Percentiles rank a stretch among this genome's conserved stretches.
Conservation (phyloP, 2,888 invertebrate species). For the Parnassius apollo region DNA sequence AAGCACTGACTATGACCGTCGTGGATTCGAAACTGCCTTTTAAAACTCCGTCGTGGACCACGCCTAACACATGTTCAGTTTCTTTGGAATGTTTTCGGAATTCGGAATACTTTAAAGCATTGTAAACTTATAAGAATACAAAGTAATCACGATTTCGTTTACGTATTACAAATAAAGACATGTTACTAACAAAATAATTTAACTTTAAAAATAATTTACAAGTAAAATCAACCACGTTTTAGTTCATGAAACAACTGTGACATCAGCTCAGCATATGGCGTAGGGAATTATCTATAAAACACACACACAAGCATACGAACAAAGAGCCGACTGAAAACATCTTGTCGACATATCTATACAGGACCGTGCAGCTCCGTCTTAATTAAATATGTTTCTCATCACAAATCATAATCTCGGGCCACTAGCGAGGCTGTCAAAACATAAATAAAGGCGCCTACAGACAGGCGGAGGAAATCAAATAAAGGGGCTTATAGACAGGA, state of each 20-base stretch:
- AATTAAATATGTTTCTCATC: slow-evolving; percentile 68
- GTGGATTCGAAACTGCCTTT: too few relatives aligned
- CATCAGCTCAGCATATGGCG: slow-evolving; percentile 8
- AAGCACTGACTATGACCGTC: too few relatives aligned
- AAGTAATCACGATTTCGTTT: too few relatives aligned
- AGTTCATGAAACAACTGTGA: not conserved
- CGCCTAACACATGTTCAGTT: too few relatives aligned
- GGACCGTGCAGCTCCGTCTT: slow-evolving; percentile 34
- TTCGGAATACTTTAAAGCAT: too few relatives aligned
- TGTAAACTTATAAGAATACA: too few relatives aligned
- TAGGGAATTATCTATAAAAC: slow-evolving; percentile 20
- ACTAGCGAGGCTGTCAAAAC: slow-evolving; percentile 62
- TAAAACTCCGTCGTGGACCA: too few relatives aligned
- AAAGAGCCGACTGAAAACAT: slow-evolving; percentile 17
- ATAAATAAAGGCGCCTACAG: slow-evolving; percentile 71
- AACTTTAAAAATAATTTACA: not conserved
- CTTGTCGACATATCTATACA: slow-evolving; percentile 9
- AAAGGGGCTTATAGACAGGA: slow-evolving; percentile 74
- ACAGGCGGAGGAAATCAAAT: slow-evolving; percentile 57
- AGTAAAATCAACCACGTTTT: not conserved
- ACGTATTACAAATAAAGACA: too few relatives aligned
- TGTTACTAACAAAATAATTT: too few relatives aligned
- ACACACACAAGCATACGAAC: slow-evolving; percentile 12
- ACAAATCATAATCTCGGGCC: slow-evolving; percentile 61
- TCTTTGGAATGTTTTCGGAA: too few relatives aligned